A percentile compares a stretch with the other conserved stretches of the same genome.
phyloP scores from a whole-genome alignment of 2,113 vertebrate genomes.

The Craseonycteris thonglongyai region DNA sequence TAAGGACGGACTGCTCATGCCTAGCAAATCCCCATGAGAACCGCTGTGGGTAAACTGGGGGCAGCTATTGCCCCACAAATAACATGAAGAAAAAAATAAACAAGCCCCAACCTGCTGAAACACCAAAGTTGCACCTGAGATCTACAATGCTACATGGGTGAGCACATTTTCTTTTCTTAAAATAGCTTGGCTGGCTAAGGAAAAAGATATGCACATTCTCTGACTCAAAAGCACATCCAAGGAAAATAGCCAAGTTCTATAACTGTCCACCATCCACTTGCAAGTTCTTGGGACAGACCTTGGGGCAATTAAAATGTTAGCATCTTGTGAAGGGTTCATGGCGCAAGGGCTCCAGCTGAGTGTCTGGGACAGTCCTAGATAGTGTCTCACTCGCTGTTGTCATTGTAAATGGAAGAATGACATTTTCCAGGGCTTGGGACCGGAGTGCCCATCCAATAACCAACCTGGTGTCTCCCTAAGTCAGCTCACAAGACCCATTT shows the following conservation, averaged over 20 bases:
- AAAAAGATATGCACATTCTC: conserved; percentile 36
- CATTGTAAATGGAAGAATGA: background rate
- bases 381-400: background rate
- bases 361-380: background rate
- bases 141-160: background rate
- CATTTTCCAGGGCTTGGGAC: background rate
- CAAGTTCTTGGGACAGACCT: background rate
- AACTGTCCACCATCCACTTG: conserved; percentile 2
- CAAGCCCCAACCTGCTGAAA: background rate
- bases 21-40: background rate
- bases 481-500: background rate
- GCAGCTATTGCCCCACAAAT: background rate
- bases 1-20: background rate
- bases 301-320: background rate
- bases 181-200: conserved; percentile 62
- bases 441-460: background rate
- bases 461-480: background rate
- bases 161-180: conserved; percentile 36
- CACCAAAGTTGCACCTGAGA: conserved; percentile 3
- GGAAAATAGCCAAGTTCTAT: conserved; percentile 21
- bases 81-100: background rate
- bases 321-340: background rate
- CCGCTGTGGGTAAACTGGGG: background rate
- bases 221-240: conserved; percentile 36
- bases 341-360: background rate